Evolutionary conservation across 2,113 vertebrate genomes (phyloP), one percentile per base, ranked within the genome.

Genomic region (Uria aalge): DNA sequence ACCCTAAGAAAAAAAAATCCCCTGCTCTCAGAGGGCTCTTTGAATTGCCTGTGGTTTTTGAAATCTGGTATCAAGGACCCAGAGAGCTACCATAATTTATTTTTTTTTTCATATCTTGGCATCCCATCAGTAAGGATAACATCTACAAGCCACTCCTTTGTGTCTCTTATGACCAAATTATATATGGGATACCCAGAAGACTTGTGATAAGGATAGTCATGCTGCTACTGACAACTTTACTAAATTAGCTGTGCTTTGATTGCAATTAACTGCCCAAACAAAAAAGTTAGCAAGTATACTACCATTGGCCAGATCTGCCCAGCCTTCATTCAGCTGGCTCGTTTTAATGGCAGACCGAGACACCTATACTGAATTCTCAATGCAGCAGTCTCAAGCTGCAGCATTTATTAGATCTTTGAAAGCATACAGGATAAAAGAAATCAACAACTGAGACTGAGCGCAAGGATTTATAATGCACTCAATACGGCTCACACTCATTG

Each of bases 41-140:
- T 92, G 84, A 94, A 85, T 87, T 78, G 40, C 53, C 36, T 82
- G 81, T 94, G 73, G 41, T 84, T 96, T 96, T 79, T 64, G 78
- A 85, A 96, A 87, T 64, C 48, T 45, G 75, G 57, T 75, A 68
- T 40, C 32, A 87, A 84, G 11, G n/a, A 74, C 38, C 14, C 63
- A 67, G 72, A 74, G 8, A 86, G 22, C 36, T 81, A 55, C 48
- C 45, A 29, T 66, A 43, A 11, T 12, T 32, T 59, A 8, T 8
- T 38, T 55, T 56, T 68, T 82, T 73, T 50, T 32, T 7, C 22
- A 71, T 80, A 71, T 11, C 23, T 91, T 75, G 67, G 45, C 76
- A 84, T 45, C 16, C 13, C 19, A 45, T 90, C 48, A 43, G 8
- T 57, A 73, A 38, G 21, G 24, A 66, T 41, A 72, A 83, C 11